A percentile compares a stretch with the other conserved stretches of the same genome.
Evolutionary conservation across 2,113 vertebrate species (phyloP).

Genomic region (Brienomyrus longianalis): DNA sequence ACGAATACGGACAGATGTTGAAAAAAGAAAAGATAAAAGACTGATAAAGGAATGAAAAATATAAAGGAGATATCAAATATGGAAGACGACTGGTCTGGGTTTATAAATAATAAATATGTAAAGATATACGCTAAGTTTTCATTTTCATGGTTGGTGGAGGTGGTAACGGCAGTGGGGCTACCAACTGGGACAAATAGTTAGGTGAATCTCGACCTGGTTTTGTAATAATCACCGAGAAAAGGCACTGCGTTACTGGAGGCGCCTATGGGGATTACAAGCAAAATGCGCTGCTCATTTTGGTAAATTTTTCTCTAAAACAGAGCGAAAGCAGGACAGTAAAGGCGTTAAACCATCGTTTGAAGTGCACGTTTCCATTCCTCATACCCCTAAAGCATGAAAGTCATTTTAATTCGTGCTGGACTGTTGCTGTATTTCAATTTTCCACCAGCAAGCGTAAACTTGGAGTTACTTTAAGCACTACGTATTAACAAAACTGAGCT

Average conservation of each 20-base stretch:
- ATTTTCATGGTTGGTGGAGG: background rate
- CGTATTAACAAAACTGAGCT: background rate
- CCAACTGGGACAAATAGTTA: background rate
- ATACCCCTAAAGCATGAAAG: background rate
- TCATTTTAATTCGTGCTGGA: background rate
- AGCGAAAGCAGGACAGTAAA: background rate
- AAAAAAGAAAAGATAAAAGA: background rate
- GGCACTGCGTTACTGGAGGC: background rate
- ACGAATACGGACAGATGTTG: background rate
- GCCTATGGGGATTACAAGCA: background rate
- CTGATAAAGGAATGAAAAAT: background rate
- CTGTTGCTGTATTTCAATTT: background rate
- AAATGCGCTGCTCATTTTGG: background rate
- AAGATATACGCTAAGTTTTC: background rate
- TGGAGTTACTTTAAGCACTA: background rate
- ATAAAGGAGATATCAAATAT: background rate
- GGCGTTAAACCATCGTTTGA: background rate
- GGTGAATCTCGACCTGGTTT: background rate
- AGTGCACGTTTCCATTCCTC: background rate
- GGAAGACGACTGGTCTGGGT: background rate
- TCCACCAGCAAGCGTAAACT: background rate
- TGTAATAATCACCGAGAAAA: background rate
- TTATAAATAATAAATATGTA: background rate
- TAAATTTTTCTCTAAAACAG: background rate
- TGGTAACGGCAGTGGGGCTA: background rate